Evolutionary conservation across 2,113 vertebrate species (phyloP), one percentile per base, ranked within the genome.

Genomic region (Meriones unguiculatus): DNA sequence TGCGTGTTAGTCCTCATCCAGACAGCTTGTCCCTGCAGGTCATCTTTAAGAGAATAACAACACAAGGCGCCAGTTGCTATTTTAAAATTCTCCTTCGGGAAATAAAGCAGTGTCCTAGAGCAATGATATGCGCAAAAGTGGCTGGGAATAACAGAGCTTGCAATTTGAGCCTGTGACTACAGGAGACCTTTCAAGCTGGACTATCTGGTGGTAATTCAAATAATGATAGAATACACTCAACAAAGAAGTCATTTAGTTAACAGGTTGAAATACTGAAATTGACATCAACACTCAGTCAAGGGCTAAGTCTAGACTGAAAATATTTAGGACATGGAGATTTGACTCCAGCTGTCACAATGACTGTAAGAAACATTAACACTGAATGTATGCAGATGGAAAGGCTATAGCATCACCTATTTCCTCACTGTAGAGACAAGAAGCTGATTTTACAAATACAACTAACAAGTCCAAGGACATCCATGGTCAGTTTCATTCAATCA

Each of bases 21-120:
- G 52, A 41, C 52, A 4, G 46, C 70, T 41, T 25, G 46, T 73
- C 50, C 30, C 52, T 32, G 2, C n/a, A 69, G 88, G 62, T 91
- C 76, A 87, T 91, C 78, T 93, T 93, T 78, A 89, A 94, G 82
- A 86, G 52, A 93, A 87, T 77, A 70, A 64, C 32, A 41, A 46
- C 38, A 46, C 20, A 72, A 86, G 7, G 18, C 3, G 32, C 76
- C 76, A 64, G 24, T 86, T 77, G 46, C 46, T 87, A 41, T 84
- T 92, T 93, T n/a, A 84, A 94, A 93, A 59, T 28, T 67, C 28
- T 89, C 89, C 87, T 89, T 93, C 84, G 76, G 75, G n/a, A 91
- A 54, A 69, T 92, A 82, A 95, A 70, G 20, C 87, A 54, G 38
- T n/a, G 28, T 41, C 9, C 38, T 92, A 90, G 75, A 75, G 28